phyloP scores from a whole-genome alignment of 2,888 invertebrate genomes.

The Scaptodrosophila latifasciaeformis region DNA sequence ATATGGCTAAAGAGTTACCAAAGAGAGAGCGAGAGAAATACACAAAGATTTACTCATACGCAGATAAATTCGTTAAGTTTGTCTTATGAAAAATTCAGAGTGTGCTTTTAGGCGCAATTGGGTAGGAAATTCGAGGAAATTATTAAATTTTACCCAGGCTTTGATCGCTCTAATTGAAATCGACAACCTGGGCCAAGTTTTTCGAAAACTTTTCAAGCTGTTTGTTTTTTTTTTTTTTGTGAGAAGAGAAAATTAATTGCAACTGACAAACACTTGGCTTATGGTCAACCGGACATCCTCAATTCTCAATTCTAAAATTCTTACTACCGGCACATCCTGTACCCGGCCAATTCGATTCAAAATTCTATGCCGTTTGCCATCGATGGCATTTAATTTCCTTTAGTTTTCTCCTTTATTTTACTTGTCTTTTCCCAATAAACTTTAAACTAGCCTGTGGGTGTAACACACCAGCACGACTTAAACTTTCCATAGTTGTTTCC shows the following conservation, averaged over 20 bases:
- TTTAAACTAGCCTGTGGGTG: conserved; percentile 21
- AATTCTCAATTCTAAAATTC: background rate
- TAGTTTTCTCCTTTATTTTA: too few relatives aligned
- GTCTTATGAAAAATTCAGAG: conserved; percentile 56
- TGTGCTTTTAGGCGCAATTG: conserved; percentile 54
- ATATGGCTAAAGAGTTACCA: background rate
- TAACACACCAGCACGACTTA: too few relatives aligned
- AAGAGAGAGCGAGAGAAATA: too few relatives aligned
- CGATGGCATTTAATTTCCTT: conserved; percentile 61
- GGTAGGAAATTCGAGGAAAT: conserved; percentile 38
- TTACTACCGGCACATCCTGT: too few relatives aligned
- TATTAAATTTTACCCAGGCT: conserved; percentile 43
- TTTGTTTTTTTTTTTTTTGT: background rate
- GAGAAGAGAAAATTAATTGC: conserved; percentile 60
- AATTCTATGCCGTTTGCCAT: conserved; percentile 21
- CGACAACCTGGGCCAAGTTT: background rate
- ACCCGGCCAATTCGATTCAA: conserved; percentile 29
- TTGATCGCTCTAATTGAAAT: conserved; percentile 57
- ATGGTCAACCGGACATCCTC: conserved; percentile 32
- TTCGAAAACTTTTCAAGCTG: background rate
- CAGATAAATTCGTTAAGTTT: conserved; percentile 48
- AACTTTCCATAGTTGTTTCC: too few relatives aligned
- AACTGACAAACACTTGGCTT: conserved; percentile 58
- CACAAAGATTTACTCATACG: conserved; percentile 20
- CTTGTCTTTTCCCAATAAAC: conserved; percentile 35